Base-by-base conservation (phyloP, 2,797 vertebrate species). In the Hoplostethus atlanticus region DNA sequence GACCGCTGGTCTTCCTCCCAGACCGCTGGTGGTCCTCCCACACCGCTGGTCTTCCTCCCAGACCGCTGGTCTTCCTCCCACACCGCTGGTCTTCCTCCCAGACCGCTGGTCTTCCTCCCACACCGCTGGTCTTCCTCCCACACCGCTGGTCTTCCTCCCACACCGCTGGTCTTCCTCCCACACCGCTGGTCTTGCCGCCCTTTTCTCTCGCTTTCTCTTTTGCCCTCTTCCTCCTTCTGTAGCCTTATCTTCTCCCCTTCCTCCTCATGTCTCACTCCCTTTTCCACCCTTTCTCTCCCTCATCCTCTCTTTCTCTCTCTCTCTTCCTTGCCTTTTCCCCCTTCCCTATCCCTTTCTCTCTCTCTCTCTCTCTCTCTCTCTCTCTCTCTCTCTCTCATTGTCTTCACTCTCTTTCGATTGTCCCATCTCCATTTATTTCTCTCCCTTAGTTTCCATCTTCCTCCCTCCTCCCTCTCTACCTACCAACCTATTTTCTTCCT, bases 181-280 rank as follows among this genome's bases (percentile, higher is more conserved):
- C 21, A 31, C 44, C 44, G 46, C 61, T 76, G 50, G 50, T 66
- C 65, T 63, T 53, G 21, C 64, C 34, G 68, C 46, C 56, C 58
- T 56, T 63, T 74, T 82, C 58, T 71, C 61, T n/a, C 42, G 13
- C 71, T 64, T 1, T 44, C 40, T 44, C 40, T 44, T 44, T 44
- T 44, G 2, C 2, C 12, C 12, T 44, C 12, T 40, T 40, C 5
- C 5, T 40, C 17, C 38, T 40, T 40, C 9, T 40, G 9, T 9
- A 40, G 5, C 9, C 9, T 40, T 40, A 5, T 9, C 38, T 40
- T 40, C 9, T 40, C 2, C 52, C 25, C 17, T 53, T 25, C 25
- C 21, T 53, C 9, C 38, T 5, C 5, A 40, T 40, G 5, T n/a
- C n/a, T n/a, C n/a, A n/a, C 40, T 42, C 7, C 11, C 40, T 42